phyloP scores from a whole-genome alignment of 2,888 invertebrate genomes.

The Prosopocoilus inquinatus region DNA sequence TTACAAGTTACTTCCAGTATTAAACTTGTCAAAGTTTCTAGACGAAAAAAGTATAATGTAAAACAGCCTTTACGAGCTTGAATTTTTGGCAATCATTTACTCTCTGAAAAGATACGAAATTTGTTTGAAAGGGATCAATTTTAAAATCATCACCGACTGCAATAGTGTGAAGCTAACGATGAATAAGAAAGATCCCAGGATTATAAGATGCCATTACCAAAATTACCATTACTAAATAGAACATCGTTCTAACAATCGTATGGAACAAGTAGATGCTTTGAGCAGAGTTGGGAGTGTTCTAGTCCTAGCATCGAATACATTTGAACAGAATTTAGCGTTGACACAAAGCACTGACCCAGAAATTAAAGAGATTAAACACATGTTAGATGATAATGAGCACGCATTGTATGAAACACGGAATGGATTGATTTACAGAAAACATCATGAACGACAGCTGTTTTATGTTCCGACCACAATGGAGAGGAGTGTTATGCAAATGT shows the following conservation, averaged over 20 bases:
- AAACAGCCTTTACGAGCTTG: too few species aligned
- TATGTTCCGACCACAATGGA: constrained; percentile 31
- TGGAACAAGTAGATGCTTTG: constrained; percentile 9
- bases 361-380: constrained; percentile 25
- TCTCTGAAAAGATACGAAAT: too few species aligned
- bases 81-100: neutral
- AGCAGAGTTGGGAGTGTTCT: neutral
- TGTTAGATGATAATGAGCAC: constrained; percentile 22
- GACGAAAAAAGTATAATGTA: too few species aligned
- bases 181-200: constrained; percentile 1
- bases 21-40: too few species aligned
- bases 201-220: constrained; percentile 3
- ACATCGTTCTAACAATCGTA: constrained; percentile 3
- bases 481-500: constrained; percentile 26
- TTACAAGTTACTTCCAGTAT: too few species aligned
- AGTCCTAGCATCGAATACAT: constrained; percentile 13
- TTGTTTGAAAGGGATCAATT: too few species aligned
- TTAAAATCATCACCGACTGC: neutral
- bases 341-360: constrained; percentile 26
- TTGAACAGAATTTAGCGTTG: too few species aligned
- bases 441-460: constrained; percentile 17
- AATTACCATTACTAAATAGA: constrained; percentile 9
- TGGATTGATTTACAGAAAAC: constrained; percentile 16
- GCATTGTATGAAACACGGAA: constrained; percentile 12
- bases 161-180: constrained; percentile 8